Base-by-base conservation (phyloP, 2,797 vertebrate genomes). In the Miichthys miiuy region DNA sequence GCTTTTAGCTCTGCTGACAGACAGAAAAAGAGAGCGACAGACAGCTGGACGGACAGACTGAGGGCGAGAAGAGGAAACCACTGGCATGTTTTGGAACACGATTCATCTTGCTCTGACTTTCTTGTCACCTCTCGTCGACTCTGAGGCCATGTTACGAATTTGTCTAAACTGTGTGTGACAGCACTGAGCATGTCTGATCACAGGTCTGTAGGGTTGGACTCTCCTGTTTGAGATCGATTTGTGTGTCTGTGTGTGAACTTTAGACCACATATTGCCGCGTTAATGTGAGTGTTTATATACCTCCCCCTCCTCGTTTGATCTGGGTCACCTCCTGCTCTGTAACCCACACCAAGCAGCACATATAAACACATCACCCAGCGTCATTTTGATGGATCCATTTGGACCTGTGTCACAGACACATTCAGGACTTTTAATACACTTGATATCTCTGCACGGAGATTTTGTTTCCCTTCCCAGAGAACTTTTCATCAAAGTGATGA, bases 1-100 rank as follows among this genome's bases (percentile, higher is more conserved):
- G 67, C 75, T 84, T 85, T 81, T 82, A 87, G 77, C 72, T 80
- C 72, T 80, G 89, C 88, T 88, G 85, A 91, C 84, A 56, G 81
- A 78, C 64, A 14, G 65, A 81, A 87, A 88, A 21, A 38, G 68
- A 84, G 77, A 76, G 48, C 11, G 30, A 14, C 23, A 2, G 71
- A 63, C 75, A 80, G 77, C 72, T 75, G 87, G 58, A 55, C 6
- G 12, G 60, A 62, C 47, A 9, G 21, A 64, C 50, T 1, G 62
- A 70, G 48, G 51, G 14, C 11, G 23, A 42, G 11, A 46, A 58
- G 46, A 66, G 44, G 25, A 70, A 48, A 55, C 41, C 54, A 9
- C 42, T 2, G 8, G 9, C 8, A 6, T 47, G 9, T 23, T 61
- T 12, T 6, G 61, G 46, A 77, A 74, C 77, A 48, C 6, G 1